Percentiles rank a stretch among this genome's conserved stretches.
phyloP scores from a whole-genome alignment of 2,888 invertebrate genomes.

The Diploptera punctata region DNA sequence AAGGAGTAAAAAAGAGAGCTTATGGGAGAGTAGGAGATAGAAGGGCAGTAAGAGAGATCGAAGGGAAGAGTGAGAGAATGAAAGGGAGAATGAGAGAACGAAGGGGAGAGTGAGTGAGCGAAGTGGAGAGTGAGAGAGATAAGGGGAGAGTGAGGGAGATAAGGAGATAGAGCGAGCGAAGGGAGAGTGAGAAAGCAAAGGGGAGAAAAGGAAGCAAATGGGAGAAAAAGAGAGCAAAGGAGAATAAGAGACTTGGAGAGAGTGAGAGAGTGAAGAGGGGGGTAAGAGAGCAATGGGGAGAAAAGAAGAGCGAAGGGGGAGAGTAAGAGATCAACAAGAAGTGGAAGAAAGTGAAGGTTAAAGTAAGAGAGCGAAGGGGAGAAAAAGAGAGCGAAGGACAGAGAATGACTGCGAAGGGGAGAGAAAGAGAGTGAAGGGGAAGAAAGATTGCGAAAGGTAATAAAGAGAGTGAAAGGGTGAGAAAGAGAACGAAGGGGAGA shows the following conservation, averaged over 20 bases:
- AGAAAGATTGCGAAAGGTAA: not conserved
- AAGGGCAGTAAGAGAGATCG: not conserved
- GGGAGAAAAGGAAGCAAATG: no score
- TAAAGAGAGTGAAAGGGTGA: not conserved
- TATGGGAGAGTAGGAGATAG: not conserved
- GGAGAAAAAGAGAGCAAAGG: no score
- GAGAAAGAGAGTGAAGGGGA: not conserved
- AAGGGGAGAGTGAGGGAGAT: not conserved
- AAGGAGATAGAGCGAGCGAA: no score
- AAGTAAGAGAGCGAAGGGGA: no score
- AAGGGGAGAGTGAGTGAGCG: not conserved
- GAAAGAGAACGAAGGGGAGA: not conserved
- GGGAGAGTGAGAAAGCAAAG: no score
- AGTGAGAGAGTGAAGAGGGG: no score
- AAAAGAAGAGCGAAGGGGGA: no score
- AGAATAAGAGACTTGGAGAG: no score
- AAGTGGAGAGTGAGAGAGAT: not conserved
- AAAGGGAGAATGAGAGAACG: not conserved
- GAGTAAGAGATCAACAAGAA: no score
- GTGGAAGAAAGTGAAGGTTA: no score
- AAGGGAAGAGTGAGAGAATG: not conserved
- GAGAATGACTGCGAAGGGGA: not conserved
- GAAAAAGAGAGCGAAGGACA: not conserved
- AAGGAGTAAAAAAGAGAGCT: not conserved
- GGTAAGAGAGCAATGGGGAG: no score